Percentiles rank a stretch among this genome's conserved stretches.
These are phyloP conservation scores for Sicus ferrugineus DNA, from an alignment of 2,888 invertebrate species.

Conservation along the genomic window DNA sequence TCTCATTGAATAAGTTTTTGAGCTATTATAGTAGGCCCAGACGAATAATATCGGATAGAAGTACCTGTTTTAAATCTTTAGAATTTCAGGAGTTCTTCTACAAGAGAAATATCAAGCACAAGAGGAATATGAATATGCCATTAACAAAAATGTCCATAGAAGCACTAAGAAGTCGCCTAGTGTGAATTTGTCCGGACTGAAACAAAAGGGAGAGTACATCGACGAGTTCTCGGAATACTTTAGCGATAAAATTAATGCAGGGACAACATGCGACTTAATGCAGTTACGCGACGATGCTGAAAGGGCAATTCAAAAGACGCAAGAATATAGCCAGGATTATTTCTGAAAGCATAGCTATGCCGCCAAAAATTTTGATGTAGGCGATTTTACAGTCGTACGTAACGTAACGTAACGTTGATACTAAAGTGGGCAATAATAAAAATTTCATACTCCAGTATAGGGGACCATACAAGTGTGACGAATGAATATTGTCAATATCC, in stretches of 20 bases:
- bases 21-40: slow-evolving; percentile 35
- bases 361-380: slow-evolving; percentile 6
- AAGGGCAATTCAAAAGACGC: neutral
- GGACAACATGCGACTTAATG: slow-evolving; percentile 9
- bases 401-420: too few species aligned
- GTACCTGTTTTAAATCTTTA: slow-evolving; percentile 25
- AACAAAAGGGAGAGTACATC: neutral
- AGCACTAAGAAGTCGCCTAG: slow-evolving; percentile 19
- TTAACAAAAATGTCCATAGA: slow-evolving; percentile 19
- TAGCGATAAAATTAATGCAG: neutral
- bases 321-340: slow-evolving; percentile 13
- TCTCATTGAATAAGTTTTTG: slow-evolving; percentile 37
- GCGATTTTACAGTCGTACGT: slow-evolving; percentile 1
- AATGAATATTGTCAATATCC: too few species aligned
- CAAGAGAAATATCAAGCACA: slow-evolving; percentile 18
- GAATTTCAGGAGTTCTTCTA: slow-evolving; percentile 12
- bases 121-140: slow-evolving; percentile 20
- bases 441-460: neutral
- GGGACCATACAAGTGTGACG: neutral
- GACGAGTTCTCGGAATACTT: slow-evolving; percentile 25
- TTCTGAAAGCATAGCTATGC: slow-evolving; percentile 17
- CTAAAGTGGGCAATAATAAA: neutral
- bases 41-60: slow-evolving; percentile 31
- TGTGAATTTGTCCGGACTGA: slow-evolving; percentile 14
- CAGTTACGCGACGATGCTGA: neutral